A percentile compares a stretch with the other conserved stretches of the same genome.
phyloP scores from a whole-genome alignment of 2,888 invertebrate genomes.

The Osmoderma eremita region DNA sequence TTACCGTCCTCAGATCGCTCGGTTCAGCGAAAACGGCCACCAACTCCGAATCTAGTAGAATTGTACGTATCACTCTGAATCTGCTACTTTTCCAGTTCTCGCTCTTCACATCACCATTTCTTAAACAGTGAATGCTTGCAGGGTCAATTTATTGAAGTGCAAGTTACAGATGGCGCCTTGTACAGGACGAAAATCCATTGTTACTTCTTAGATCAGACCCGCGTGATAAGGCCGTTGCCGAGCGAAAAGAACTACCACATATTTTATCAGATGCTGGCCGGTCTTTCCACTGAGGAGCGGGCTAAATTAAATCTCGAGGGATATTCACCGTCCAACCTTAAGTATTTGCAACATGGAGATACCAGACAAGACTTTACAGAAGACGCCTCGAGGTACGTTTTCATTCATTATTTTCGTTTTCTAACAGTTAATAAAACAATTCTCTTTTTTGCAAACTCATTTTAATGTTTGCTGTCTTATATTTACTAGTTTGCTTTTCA shows the following conservation, averaged over 20 bases:
- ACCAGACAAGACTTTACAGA: conserved; percentile 77
- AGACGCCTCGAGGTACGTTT: conserved; percentile 68
- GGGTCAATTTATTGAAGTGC: conserved; percentile 97
- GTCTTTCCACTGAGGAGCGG: conserved; percentile 86
- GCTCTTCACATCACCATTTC: background rate
- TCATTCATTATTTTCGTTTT: conserved; percentile 8
- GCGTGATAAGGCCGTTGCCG: conserved; percentile 85
- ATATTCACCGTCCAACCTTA: conserved; percentile 81
- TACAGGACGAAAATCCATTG: conserved; percentile 96
- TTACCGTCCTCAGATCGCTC: conserved; percentile 91
- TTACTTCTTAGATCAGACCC: conserved; percentile 93
- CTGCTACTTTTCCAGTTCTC: conserved; percentile 12
- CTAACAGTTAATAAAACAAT: no score
- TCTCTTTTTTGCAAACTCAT: no score
- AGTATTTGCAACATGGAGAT: conserved; percentile 82
- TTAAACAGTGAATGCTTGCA: conserved; percentile 59
- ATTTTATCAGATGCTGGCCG: conserved; percentile 95
- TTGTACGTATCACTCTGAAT: conserved; percentile 69
- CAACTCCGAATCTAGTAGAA: conserved; percentile 93
- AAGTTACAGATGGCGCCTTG: conserved; percentile 93
- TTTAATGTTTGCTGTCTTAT: no score
- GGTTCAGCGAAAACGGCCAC: conserved; percentile 91
- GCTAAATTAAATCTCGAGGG: conserved; percentile 88
- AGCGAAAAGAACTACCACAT: conserved; percentile 96
- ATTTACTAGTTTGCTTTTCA: no score